Conservation (phyloP, 2,113 vertebrate species). For the Gymnarchus niloticus region DNA sequence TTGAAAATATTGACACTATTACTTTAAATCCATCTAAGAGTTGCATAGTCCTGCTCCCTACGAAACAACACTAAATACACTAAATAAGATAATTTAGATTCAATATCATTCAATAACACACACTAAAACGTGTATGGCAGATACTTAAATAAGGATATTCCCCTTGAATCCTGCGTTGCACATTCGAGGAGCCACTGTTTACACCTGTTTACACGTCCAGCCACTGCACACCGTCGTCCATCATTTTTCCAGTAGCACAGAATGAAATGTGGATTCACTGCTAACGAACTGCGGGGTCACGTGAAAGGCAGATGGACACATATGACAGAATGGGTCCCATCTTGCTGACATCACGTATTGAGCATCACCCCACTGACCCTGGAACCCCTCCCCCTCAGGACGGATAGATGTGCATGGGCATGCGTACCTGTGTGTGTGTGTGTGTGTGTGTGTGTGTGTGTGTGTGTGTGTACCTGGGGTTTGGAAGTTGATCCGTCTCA, state of each 20-base stretch:
- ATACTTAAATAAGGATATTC: neutral
- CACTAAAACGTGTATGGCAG: neutral
- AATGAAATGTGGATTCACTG: neutral
- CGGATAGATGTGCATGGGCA: neutral
- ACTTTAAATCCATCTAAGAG: neutral
- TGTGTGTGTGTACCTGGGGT: conserved; percentile 74
- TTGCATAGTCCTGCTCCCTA: neutral
- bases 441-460: neutral
- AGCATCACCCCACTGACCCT: too few relatives aligned
- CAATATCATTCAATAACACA: neutral
- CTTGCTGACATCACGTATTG: neutral
- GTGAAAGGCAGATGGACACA: neutral
- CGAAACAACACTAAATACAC: neutral
- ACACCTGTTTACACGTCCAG: neutral
- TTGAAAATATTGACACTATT: too few relatives aligned
- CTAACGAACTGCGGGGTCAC: neutral
- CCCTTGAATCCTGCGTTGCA: neutral
- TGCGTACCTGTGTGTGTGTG: neutral
- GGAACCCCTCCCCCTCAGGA: too few relatives aligned
- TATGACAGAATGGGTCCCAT: too few relatives aligned
- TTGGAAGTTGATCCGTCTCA: conserved; percentile 97
- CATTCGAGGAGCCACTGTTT: neutral
- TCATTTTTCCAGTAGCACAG: neutral
- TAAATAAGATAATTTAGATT: neutral
- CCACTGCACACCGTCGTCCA: neutral